Percentiles rank a stretch among this genome's conserved stretches.
phyloP scores from a whole-genome alignment of 1,140 invertebrate species.

The Trachymyrmex septentrionalis region DNA sequence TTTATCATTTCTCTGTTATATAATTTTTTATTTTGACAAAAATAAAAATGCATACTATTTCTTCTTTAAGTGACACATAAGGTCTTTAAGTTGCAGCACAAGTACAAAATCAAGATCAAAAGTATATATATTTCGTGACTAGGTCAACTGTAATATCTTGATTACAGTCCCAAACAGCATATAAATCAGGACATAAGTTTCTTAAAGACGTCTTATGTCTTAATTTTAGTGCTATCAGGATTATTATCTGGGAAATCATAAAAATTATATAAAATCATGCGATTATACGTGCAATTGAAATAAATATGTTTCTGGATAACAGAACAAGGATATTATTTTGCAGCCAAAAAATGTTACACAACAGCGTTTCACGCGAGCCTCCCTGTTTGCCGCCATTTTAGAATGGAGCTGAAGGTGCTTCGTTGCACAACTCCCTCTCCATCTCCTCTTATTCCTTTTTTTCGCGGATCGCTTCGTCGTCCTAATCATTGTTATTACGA shows the following conservation, averaged over 20 bases:
- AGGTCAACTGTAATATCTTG: not conserved
- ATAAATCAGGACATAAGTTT: too few relatives aligned
- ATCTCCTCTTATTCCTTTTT: constrained; percentile 50
- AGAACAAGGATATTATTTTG: not conserved
- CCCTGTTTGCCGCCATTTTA: constrained; percentile 75
- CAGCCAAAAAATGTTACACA: not conserved
- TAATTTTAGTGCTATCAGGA: not conserved
- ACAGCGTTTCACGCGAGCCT: not conserved
- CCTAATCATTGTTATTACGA: constrained; percentile 84
- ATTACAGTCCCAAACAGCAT: not conserved
- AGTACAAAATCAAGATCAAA: constrained; percentile 10
- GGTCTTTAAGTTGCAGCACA: too few relatives aligned
- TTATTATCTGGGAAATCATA: not conserved
- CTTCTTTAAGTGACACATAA: not conserved
- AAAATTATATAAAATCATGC: constrained; percentile 5
- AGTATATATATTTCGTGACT: not conserved
- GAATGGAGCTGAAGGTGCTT: constrained; percentile 54
- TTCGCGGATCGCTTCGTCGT: constrained; percentile 78
- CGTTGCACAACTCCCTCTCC: constrained; percentile 44
- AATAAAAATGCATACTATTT: not conserved
- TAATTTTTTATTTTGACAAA: not conserved
- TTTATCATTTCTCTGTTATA: not conserved
- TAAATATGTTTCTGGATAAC: not conserved
- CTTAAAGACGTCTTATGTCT: too few relatives aligned
- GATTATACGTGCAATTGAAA: not conserved